Evolutionary conservation across 2,797 vertebrate genomes (phyloP), one percentile per base, ranked within the genome.

Genomic region (Chanos chanos): DNA sequence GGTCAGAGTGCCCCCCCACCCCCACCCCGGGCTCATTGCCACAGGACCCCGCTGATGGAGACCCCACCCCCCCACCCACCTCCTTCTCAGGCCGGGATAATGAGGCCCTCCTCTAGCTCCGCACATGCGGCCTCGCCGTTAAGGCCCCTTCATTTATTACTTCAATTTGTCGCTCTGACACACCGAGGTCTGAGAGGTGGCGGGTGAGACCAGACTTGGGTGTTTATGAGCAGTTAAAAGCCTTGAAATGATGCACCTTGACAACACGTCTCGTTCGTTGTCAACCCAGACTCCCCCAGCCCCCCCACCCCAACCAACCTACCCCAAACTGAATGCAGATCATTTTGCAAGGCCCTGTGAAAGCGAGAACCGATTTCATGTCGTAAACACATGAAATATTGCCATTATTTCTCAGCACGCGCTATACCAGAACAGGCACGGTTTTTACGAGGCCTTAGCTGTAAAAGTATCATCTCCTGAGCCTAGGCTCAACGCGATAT

Each of bases 211-310:
- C 71, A 36, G 69, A 61, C 50, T 37, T 1, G 36, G 34, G 59
- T 71, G 53, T 87, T 87, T 85, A 82, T 63, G 76, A 78, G 66
- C 37, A 25, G 74, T 80, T 83, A 77, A 80, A 81, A 75, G 73
- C 79, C 16, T 72, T 70, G 71, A 83, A 79, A 79, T 54, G 53
- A 77, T 18, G 33, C 70, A 81, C 75, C 71, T 75, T 65, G 77
- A 78, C 74, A 80, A 69, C 77, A 70, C 61, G 65, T 56, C 73
- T 70, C 68, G 65, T 83, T 72, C 36, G 31, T 76, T 71, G 75
- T 58, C 13, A n/a, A n/a, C n/a, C n/a, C n/a, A n/a, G n/a, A n/a
- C n/a, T n/a, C n/a, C n/a, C n/a, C n/a, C n/a, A n/a, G 41, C 52
- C 22, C 3, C 61, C 72, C 76, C 62, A 70, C 56, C 37, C 53